phyloP scores from a whole-genome alignment of 2,797 vertebrate genomes.

The Myotis myotis region DNA sequence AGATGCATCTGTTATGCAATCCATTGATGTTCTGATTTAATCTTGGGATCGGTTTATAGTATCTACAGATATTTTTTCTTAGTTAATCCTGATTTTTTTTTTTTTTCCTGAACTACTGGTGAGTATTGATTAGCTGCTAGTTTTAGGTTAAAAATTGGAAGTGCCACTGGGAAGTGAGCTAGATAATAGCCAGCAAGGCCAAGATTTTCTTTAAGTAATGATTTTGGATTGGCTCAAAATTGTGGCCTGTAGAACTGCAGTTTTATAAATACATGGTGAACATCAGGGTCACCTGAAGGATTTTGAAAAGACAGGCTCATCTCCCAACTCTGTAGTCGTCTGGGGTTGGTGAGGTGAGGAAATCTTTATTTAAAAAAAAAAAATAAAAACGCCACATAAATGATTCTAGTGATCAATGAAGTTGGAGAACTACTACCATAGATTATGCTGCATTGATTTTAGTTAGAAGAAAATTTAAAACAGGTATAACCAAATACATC shows the following conservation, averaged over 20 bases:
- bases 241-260: not conserved
- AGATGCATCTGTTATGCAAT: not conserved
- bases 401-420: not conserved
- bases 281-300: not conserved
- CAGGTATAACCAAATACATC: not conserved
- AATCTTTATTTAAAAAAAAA: not conserved
- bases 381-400: not conserved
- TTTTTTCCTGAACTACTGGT: not conserved
- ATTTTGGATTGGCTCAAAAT: not conserved
- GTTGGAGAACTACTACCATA: not conserved
- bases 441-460: slow-evolving; percentile 5
- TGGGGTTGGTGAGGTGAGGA: not conserved
- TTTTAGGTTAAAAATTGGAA: not conserved
- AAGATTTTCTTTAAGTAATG: not conserved
- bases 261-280: not conserved
- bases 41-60: not conserved
- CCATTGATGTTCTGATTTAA: not conserved
- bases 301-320: not conserved
- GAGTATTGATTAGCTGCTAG: not conserved
- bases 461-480: not conserved
- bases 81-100: not conserved
- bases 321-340: not conserved
- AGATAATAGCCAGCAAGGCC: not conserved
- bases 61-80: not conserved
- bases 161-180: not conserved